These are phyloP conservation scores for Standfussiana lucernea DNA, from an alignment of 2,888 invertebrate species.

Conservation along the genomic window DNA sequence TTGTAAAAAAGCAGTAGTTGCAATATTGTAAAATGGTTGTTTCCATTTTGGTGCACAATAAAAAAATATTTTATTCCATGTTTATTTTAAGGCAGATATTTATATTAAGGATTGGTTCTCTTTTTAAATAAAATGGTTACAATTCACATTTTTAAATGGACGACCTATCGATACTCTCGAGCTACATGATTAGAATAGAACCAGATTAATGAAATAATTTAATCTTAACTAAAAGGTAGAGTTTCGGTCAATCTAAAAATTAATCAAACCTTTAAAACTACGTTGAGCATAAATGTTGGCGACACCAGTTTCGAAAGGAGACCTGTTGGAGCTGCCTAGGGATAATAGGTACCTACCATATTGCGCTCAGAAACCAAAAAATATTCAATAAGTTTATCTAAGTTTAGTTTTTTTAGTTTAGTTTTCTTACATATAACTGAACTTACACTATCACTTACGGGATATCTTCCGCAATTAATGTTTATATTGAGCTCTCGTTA, in stretches of 20 bases:
- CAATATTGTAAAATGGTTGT: no score
- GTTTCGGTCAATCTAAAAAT: no score
- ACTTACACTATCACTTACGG: no score
- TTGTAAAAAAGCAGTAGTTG: no score
- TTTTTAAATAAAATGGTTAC: conserved; percentile 5
- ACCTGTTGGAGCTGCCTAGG: not conserved
- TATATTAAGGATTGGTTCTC: not conserved
- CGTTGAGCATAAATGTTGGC: not conserved
- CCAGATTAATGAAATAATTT: not conserved
- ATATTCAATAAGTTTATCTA: no score
- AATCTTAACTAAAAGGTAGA: not conserved
- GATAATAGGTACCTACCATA: not conserved
- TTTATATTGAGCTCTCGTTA: no score
- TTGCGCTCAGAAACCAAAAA: not conserved
- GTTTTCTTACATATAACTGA: conserved; percentile 8
- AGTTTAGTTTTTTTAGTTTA: no score
- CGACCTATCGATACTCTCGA: no score
- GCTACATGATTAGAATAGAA: not conserved
- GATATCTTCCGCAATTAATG: no score
- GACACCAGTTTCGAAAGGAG: not conserved
- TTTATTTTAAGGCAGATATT: not conserved
- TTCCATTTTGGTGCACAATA: no score
- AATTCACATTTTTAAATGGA: no score
- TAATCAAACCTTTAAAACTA: conserved; percentile 1
- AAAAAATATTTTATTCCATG: no score